A percentile compares a stretch with the other conserved stretches of the same genome.
These are phyloP conservation scores for Lanistes nyassanus DNA, from an alignment of 1,140 invertebrate genomes.

Conservation along the genomic window DNA sequence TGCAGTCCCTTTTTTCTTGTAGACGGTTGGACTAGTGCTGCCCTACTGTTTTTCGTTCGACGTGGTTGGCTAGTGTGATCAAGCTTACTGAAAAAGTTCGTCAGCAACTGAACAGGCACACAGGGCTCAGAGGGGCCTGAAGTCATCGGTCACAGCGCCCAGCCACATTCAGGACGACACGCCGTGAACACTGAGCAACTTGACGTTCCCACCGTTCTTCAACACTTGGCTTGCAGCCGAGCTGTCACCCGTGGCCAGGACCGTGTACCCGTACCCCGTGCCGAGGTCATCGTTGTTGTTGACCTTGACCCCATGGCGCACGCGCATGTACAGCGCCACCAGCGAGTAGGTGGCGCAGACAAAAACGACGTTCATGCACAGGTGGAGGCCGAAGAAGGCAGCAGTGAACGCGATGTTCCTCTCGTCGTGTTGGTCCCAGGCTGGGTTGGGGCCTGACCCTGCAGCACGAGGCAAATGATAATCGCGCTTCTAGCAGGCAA, in stretches of 20 bases:
- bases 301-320: slow-evolving; percentile 17
- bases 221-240: background rate
- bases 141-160: too few relatives aligned
- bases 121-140: too few relatives aligned
- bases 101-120: too few relatives aligned
- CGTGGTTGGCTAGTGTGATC: too few relatives aligned
- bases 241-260: background rate
- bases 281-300: background rate
- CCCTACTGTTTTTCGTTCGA: too few relatives aligned
- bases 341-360: slow-evolving; percentile 1
- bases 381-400: slow-evolving; percentile 20
- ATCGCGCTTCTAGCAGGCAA: too few relatives aligned
- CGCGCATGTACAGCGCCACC: slow-evolving; percentile 12
- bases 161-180: background rate
- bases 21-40: too few relatives aligned
- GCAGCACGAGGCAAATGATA: background rate
- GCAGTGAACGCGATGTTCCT: slow-evolving; percentile 11
- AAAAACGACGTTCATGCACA: slow-evolving; percentile 17
- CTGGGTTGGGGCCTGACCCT: slow-evolving; percentile 5
- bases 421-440: slow-evolving; percentile 1
- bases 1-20: too few relatives aligned
- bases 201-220: background rate
- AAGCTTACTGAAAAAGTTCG: too few relatives aligned
- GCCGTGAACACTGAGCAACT: background rate
- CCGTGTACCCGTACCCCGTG: slow-evolving; percentile 2